phyloP scores from a whole-genome alignment of 2,113 vertebrate species.

The Psilopogon haemacephalus region DNA sequence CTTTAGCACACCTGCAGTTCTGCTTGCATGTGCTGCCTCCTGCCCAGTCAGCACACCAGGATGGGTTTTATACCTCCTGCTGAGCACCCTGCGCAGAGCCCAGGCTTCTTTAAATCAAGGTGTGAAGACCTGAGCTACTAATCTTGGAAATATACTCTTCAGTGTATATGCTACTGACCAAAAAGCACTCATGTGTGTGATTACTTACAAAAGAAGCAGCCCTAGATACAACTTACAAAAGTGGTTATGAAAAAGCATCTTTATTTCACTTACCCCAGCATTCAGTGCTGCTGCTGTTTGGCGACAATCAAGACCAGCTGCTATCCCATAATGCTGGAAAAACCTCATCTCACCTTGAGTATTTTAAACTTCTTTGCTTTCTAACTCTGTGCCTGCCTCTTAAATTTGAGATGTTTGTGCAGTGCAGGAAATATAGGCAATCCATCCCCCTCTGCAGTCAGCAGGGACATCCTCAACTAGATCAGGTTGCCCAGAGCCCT shows the following conservation, averaged over 20 bases:
- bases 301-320: background rate
- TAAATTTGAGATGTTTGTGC: background rate
- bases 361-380: background rate
- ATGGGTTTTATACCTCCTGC: background rate
- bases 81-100: background rate
- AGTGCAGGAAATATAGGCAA: background rate
- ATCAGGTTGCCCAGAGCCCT: too few species aligned
- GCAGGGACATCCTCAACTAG: too few species aligned
- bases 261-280: background rate
- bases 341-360: background rate
- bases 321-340: background rate
- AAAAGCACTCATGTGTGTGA: background rate
- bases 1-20: background rate
- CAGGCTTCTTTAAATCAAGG: background rate
- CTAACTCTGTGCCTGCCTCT: background rate
- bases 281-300: background rate
- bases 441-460: too few species aligned
- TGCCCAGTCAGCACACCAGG: accelerated
- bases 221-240: background rate
- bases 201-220: background rate
- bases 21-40: background rate
- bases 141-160: background rate
- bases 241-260: background rate
- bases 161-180: background rate
- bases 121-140: background rate